These are phyloP conservation scores for Epinephelus cyanopodus DNA, from an alignment of 2,113 vertebrate species.

Conservation along the genomic window DNA sequence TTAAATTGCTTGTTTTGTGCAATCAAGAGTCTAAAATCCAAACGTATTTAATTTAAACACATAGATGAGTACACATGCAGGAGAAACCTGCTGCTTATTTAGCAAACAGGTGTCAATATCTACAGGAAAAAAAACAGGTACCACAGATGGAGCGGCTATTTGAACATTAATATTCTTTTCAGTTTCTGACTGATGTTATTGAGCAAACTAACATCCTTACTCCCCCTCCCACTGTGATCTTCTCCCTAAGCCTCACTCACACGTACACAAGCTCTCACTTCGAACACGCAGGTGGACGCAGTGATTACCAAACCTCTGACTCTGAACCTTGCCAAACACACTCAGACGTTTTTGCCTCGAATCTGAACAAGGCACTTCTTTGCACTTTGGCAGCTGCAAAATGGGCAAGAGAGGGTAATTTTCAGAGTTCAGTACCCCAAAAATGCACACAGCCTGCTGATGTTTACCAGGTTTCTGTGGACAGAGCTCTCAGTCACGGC, in stretches of 20 bases:
- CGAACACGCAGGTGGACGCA: constrained; percentile 8
- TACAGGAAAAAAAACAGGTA: not conserved
- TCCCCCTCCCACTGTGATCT: not conserved
- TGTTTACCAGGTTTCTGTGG: constrained; percentile 18
- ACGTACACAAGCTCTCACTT: not conserved
- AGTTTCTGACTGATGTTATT: not conserved
- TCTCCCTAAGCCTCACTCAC: not conserved
- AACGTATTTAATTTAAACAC: not conserved
- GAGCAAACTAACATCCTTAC: not conserved
- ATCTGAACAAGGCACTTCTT: constrained; percentile 2
- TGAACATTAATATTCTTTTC: not conserved
- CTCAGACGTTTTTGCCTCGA: not conserved
- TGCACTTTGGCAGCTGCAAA: constrained; percentile 25
- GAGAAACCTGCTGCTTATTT: not conserved
- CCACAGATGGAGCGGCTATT: not conserved
- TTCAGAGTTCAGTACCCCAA: not conserved
- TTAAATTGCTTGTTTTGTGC: not conserved
- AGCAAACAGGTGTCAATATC: not conserved
- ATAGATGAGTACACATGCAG: not conserved
- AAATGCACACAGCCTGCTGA: not conserved
- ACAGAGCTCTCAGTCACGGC: constrained; percentile 7
- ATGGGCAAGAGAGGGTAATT: constrained; percentile 16
- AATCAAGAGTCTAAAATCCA: not conserved
- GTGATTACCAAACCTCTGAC: constrained; percentile 18
- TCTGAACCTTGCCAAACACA: constrained; percentile 11